These are phyloP conservation scores for Drosophila pseudotakahashii DNA, from an alignment of 2,888 invertebrate genomes.

Conservation along the genomic window DNA sequence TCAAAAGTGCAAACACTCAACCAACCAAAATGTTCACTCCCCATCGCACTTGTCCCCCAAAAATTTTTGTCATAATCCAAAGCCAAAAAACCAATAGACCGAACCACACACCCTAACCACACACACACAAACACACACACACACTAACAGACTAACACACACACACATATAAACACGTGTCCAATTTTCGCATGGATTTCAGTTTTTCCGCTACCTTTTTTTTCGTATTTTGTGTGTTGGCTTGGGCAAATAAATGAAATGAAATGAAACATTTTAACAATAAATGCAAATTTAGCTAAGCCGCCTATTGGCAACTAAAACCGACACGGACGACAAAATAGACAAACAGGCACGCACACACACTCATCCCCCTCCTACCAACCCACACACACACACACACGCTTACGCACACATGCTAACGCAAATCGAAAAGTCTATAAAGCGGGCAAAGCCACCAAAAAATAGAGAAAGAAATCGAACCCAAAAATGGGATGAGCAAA, in stretches of 20 bases:
- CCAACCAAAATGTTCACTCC: neutral
- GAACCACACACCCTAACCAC: slow-evolving; percentile 39
- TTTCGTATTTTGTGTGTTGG: slow-evolving; percentile 4
- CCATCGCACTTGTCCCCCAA: slow-evolving; percentile 42
- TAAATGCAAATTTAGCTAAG: slow-evolving; percentile 78
- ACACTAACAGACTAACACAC: slow-evolving; percentile 4
- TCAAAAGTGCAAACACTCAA: slow-evolving; percentile 32
- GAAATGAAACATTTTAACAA: slow-evolving; percentile 77
- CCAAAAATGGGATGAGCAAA: slow-evolving; percentile 43
- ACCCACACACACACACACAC: neutral
- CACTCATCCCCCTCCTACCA: too few species aligned
- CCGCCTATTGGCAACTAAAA: slow-evolving; percentile 66
- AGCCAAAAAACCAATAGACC: slow-evolving; percentile 77
- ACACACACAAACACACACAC: slow-evolving; percentile 1
- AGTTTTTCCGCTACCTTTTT: slow-evolving; percentile 21
- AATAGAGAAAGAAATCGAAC: slow-evolving; percentile 17
- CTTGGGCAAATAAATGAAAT: slow-evolving; percentile 64
- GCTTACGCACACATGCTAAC: slow-evolving; percentile 18
- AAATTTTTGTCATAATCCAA: slow-evolving; percentile 70
- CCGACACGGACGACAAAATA: slow-evolving; percentile 49
- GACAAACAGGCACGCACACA: slow-evolving; percentile 54
- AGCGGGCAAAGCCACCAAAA: slow-evolving; percentile 40
- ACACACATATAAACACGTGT: slow-evolving; percentile 16
- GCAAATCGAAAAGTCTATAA: slow-evolving; percentile 70
- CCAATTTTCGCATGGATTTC: slow-evolving; percentile 45